Evolutionary conservation across 2,113 vertebrate genomes (phyloP).

Genomic region (Scatophagus argus): DNA sequence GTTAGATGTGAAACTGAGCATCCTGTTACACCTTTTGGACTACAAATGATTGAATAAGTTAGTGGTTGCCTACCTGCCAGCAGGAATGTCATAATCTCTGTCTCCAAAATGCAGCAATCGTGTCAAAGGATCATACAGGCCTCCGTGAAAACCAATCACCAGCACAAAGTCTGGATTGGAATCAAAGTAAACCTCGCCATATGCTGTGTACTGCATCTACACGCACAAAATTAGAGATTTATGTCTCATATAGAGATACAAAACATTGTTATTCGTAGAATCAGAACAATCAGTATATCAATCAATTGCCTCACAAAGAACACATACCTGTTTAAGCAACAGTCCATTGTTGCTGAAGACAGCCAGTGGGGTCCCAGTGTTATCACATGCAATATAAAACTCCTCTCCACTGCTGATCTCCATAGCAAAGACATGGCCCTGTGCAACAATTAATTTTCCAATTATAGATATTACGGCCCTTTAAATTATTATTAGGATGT

Average conservation of each 20-base stretch:
- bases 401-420: conserved; percentile 99
- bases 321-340: conserved; percentile 89
- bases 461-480: neutral
- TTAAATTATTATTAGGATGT: too few species aligned
- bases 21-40: neutral
- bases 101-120: conserved; percentile 97
- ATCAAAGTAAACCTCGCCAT: conserved; percentile 98
- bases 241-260: neutral
- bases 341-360: conserved; percentile 98
- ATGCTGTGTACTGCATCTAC: conserved; percentile 95
- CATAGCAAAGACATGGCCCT: conserved; percentile 98
- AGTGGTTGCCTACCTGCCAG: conserved; percentile 83
- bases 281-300: too few species aligned
- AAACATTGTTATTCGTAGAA: neutral
- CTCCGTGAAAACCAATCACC: conserved; percentile 97
- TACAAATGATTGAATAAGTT: neutral
- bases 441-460: conserved; percentile 4
- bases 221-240: conserved; percentile 20
- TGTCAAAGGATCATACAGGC: conserved; percentile 95
- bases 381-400: conserved; percentile 98
- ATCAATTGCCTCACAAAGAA: neutral
- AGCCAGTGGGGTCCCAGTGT: conserved; percentile 95
- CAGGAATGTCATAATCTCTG: conserved; percentile 97
- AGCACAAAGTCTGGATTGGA: conserved; percentile 98
- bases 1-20: conserved; percentile 10